A percentile compares a stretch with the other conserved stretches of the same genome.
phyloP scores from a whole-genome alignment of 2,888 invertebrate species.

The Colostygia pectinataria region DNA sequence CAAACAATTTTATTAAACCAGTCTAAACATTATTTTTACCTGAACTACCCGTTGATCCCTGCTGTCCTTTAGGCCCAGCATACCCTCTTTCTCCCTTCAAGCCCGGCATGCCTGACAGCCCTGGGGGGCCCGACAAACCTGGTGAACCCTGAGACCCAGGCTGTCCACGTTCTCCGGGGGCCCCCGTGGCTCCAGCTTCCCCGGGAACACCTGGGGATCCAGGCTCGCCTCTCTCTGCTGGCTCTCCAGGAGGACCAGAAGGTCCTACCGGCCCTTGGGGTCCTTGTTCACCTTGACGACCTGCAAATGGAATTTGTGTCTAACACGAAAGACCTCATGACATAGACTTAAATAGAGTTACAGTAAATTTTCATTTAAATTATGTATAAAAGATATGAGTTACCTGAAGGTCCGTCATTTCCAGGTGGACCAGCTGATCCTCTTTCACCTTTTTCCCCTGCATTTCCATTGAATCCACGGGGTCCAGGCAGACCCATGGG shows the following conservation, averaged over 20 bases:
- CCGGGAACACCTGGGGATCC: slow-evolving; percentile 88
- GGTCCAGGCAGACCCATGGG: slow-evolving; percentile 88
- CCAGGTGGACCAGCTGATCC: slow-evolving; percentile 87
- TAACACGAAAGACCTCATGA: background rate
- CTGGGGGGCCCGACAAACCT: slow-evolving; percentile 87
- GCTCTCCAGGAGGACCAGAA: slow-evolving; percentile 90
- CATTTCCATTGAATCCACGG: slow-evolving; percentile 85
- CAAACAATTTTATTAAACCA: no score
- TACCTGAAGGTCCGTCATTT: slow-evolving; percentile 89
- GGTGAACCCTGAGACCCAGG: slow-evolving; percentile 87
- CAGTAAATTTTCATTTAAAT: background rate
- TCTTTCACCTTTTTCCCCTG: slow-evolving; percentile 90
- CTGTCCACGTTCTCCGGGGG: slow-evolving; percentile 88
- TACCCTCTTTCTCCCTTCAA: slow-evolving; percentile 89
- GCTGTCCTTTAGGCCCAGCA: slow-evolving; percentile 87
- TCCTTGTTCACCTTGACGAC: slow-evolving; percentile 89
- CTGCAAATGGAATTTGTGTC: slow-evolving; percentile 44
- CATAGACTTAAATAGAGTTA: no score
- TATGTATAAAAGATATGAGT: background rate
- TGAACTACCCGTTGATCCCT: slow-evolving; percentile 85
- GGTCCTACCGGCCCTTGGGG: slow-evolving; percentile 89
- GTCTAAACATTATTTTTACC: slow-evolving; percentile 53
- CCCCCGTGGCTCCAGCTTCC: slow-evolving; percentile 88
- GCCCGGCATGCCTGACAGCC: slow-evolving; percentile 87
- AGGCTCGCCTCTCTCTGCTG: slow-evolving; percentile 90